A percentile compares a stretch with the other conserved stretches of the same genome.
Evolutionary conservation across 2,113 vertebrate species (phyloP).

Genomic region (Lipophrys pholis): DNA sequence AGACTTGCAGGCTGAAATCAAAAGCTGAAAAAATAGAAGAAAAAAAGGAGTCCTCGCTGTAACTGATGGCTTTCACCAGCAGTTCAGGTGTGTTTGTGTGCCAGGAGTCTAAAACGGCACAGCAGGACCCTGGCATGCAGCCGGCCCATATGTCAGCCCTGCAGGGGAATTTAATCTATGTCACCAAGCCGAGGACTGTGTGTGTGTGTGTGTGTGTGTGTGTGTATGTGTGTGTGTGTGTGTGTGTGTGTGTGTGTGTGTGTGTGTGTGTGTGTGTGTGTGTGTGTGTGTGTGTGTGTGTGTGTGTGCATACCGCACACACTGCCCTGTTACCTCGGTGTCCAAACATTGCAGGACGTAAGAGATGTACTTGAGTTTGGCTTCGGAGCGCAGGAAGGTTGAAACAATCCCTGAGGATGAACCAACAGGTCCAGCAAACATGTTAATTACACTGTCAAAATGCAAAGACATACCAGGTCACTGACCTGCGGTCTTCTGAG

Average conservation of each 20-base stretch:
- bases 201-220: conserved; percentile 52
- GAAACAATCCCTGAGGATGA: conserved; percentile 88
- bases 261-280: conserved; percentile 52
- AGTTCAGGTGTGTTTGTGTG: conserved; percentile 23
- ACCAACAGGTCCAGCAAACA: conserved; percentile 43
- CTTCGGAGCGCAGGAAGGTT: conserved; percentile 90
- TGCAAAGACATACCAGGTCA: neutral
- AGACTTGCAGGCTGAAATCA: neutral
- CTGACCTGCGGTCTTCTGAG: neutral
- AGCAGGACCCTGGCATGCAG: conserved; percentile 56
- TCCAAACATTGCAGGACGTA: conserved; percentile 91
- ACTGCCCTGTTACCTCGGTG: conserved; percentile 86
- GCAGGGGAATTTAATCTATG: conserved; percentile 54
- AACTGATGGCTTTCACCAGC: conserved; percentile 25
- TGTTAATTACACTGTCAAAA: conserved; percentile 52
- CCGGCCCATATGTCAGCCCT: conserved; percentile 64
- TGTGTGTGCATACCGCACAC: no score
- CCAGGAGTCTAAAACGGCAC: conserved; percentile 61
- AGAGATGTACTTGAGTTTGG: conserved; percentile 94
- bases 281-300: conserved; percentile 54
- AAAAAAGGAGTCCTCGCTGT: conserved; percentile 13
- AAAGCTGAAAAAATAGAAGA: conserved; percentile 1
- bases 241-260: conserved; percentile 4
- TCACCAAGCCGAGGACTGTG: conserved; percentile 32
- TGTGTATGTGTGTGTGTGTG: conserved; percentile 25